Evolutionary conservation across 2,888 invertebrate genomes (phyloP), one percentile per base, ranked within the genome.

Genomic region (Protophormia terraenovae): DNA sequence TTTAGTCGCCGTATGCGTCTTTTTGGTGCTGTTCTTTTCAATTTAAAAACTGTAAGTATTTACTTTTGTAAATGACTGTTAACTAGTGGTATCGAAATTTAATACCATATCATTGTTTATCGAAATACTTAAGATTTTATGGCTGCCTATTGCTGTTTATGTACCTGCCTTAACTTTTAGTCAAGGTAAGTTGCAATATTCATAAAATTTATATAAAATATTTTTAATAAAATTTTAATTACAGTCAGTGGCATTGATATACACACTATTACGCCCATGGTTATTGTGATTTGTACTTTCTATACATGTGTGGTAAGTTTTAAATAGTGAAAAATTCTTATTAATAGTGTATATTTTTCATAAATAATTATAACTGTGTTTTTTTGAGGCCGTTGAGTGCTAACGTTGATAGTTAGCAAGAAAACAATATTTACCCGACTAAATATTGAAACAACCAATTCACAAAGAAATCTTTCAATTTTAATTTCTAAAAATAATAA

Each of bases 291-390:
- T 95, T 87, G 96, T 93, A 98, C 97, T 87, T 97, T 98, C 93
- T 98, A 98, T 92, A 98, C 98, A 0, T 96, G 97, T 72, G 97
- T 87, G 96, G 97, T 93, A 96, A 96, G 89, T 96, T 50, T 10
- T 45, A n/a, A n/a, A n/a, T n/a, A n/a, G n/a, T n/a, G n/a, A n/a
- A n/a, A n/a, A n/a, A n/a, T n/a, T n/a, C n/a, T n/a, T n/a, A n/a
- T n/a, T n/a, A n/a, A n/a, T n/a, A n/a, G n/a, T n/a, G n/a, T n/a
- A n/a, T n/a, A n/a, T n/a, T n/a, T n/a, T n/a, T n/a, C n/a, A n/a
- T n/a, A n/a, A n/a, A n/a, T n/a, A n/a, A n/a, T n/a, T n/a, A n/a
- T n/a, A n/a, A n/a, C n/a, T n/a, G n/a, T n/a, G n/a, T n/a, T n/a
- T n/a, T n/a, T n/a, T n/a, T n/a, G n/a, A n/a, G n/a, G n/a, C n/a